Conservation (phyloP, 2,888 invertebrate genomes). For the Hyles lineata region DNA sequence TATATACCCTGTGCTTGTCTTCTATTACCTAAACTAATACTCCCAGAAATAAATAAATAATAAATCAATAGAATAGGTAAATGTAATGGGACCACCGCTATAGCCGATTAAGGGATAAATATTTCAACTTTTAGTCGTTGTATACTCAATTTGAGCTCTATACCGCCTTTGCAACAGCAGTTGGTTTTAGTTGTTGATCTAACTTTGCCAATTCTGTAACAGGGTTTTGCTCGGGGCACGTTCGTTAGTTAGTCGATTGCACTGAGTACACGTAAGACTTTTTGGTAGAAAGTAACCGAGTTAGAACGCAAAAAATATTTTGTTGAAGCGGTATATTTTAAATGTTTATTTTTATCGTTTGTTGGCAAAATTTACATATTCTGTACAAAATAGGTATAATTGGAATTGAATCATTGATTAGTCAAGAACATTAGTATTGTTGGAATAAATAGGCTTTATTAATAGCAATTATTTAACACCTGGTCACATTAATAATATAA, state of each 20-base stretch:
- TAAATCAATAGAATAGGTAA: too few species aligned
- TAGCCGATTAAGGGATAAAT: neutral
- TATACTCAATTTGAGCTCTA: neutral
- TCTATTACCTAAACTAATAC: too few species aligned
- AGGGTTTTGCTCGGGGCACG: conserved; percentile 11
- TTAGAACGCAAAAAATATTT: neutral
- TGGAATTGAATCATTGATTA: too few species aligned
- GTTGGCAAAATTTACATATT: neutral
- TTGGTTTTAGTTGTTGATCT: conserved; percentile 18
- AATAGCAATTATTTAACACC: too few species aligned
- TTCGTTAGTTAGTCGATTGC: conserved; percentile 13
- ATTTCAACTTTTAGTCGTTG: neutral
- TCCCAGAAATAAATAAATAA: too few species aligned
- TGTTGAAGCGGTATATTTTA: neutral
- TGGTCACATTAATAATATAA: too few species aligned
- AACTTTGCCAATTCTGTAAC: conserved; percentile 13
- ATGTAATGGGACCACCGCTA: neutral
- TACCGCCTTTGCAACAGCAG: conserved; percentile 3
- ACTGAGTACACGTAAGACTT: neutral
- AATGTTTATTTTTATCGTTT: neutral
- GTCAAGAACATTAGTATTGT: too few species aligned
- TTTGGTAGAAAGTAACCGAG: neutral
- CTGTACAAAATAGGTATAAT: too few species aligned
- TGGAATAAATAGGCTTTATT: too few species aligned
- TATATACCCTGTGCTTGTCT: too few species aligned